These are phyloP conservation scores for Hermetia illucens DNA, from an alignment of 1,140 invertebrate genomes.

Conservation along the genomic window DNA sequence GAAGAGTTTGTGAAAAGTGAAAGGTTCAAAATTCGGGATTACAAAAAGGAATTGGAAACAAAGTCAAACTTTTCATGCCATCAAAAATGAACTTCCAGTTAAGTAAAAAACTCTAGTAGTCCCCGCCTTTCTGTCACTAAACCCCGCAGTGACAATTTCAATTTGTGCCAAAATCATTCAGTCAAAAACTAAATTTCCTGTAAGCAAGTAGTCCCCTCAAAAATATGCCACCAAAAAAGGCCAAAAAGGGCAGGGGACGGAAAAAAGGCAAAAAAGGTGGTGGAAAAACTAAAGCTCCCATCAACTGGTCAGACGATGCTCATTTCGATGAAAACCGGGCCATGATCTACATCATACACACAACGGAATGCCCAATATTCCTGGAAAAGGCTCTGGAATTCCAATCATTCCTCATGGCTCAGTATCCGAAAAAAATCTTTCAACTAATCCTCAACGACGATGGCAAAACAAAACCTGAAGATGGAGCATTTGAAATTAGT, in stretches of 20 bases:
- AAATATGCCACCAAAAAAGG: background rate
- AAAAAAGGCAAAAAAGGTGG: background rate
- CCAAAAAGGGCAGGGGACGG: too few relatives aligned
- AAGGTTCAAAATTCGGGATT: too few relatives aligned
- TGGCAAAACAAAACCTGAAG: background rate
- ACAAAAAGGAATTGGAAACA: too few relatives aligned
- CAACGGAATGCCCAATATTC: background rate
- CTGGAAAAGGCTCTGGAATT: background rate
- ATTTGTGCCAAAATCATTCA: too few relatives aligned
- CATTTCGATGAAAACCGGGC: background rate
- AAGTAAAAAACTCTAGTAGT: too few relatives aligned
- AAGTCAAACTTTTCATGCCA: too few relatives aligned
- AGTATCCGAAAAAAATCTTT: background rate
- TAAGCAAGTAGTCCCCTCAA: too few relatives aligned
- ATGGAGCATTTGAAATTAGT: background rate
- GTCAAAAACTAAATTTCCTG: too few relatives aligned
- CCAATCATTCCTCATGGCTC: background rate
- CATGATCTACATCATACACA: background rate
- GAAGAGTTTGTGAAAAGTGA: too few relatives aligned
- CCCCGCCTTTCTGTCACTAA: too few relatives aligned
- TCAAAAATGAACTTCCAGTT: too few relatives aligned
- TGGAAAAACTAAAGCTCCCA: background rate
- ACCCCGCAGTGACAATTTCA: too few relatives aligned
- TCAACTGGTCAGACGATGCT: background rate
- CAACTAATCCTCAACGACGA: background rate